Base-by-base conservation (phyloP, 2,888 invertebrate genomes). In the Salticus scenicus region DNA sequence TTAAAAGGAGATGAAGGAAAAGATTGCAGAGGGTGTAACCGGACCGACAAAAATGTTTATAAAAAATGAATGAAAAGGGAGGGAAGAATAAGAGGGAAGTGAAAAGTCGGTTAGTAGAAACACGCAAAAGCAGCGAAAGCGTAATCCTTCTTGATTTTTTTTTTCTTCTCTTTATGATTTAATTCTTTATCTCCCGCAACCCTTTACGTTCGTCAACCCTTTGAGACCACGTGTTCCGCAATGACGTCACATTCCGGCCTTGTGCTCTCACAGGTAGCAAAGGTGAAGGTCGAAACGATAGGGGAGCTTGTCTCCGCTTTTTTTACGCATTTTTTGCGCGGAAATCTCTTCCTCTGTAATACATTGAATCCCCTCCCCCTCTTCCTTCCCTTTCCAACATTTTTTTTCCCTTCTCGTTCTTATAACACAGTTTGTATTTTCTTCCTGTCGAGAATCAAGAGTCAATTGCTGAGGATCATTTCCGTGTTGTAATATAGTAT, bases 121-220 rank as follows among this genome's bases (percentile, higher is more conserved):
- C 80, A 72, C 64, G 73, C 71, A 31, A 66, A 63, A 63, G 57
- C 10, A 51, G 27, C 33, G 57, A 37, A 57, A 28, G 37, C 74
- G 74, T 70, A 74, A 81, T 81, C 81, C 74, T 81, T 81, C 74
- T 67, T 66, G 47, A 57, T 41, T 70, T 82, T 71, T 47, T 28
- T 80, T 80, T 66, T 30, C 64, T 30, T 66, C 1, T n/a, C 30
- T 37, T 67, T 20, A n/a, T n/a, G n/a, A 33, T 20, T 67, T 10
- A 7, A 37, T 10, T 37, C 37, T 37, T 10, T 37, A 70, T 75
- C 27, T 70, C 75, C 67, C 70, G 31, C 83, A 83, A 83, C 83
- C 75, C 76, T 75, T 82, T 71, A 37, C 83, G 83, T 83, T 83
- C 83, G 83, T 83, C 77, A 83, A 83, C 83, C 83, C 76, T 83